Conservation (phyloP, 53 echinoderm and acorn worm genomes). For the Holothuria leucospilota region DNA sequence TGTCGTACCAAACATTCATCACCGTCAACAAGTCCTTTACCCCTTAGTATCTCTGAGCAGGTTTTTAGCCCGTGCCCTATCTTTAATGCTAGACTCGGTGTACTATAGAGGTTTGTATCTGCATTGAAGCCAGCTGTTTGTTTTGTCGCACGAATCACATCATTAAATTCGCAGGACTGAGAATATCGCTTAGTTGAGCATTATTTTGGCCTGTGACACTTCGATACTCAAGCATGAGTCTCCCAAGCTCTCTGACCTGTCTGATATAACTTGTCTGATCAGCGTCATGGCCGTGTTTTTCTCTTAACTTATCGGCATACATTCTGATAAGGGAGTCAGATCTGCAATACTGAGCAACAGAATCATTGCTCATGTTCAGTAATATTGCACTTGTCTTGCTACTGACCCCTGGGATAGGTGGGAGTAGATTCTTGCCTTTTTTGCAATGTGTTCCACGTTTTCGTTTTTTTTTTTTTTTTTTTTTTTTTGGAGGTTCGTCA, state of each 20-base stretch:
- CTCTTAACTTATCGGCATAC: conserved; percentile 56
- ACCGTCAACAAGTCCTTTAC: conserved; percentile 64
- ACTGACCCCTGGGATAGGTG: too few relatives aligned
- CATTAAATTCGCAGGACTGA: conserved; percentile 65
- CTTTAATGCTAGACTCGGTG: conserved; percentile 66
- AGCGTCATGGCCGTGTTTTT: conserved; percentile 52
- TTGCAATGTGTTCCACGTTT: conserved; percentile 23
- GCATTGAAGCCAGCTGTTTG: conserved; percentile 55
- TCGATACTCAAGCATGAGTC: conserved; percentile 58
- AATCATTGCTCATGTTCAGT: not conserved
- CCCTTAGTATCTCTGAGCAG: conserved; percentile 57
- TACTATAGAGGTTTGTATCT: conserved; percentile 45
- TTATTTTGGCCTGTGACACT: conserved; percentile 49
- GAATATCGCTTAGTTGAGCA: conserved; percentile 60
- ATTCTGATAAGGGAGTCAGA: conserved; percentile 51
- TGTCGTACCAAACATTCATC: conserved; percentile 60
- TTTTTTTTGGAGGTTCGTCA: conserved; percentile 29
- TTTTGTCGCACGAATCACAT: conserved; percentile 49
- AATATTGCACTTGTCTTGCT: too few relatives aligned
- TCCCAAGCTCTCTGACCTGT: conserved; percentile 60
- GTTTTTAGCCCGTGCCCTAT: conserved; percentile 62
- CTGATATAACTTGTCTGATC: conserved; percentile 63
- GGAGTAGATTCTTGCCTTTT: too few relatives aligned
- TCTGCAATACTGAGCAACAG: conserved; percentile 37
- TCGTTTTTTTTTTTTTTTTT: conserved; percentile 60